phyloP scores from a whole-genome alignment of 2,797 vertebrate genomes.

The Toxotes lorentzi region DNA sequence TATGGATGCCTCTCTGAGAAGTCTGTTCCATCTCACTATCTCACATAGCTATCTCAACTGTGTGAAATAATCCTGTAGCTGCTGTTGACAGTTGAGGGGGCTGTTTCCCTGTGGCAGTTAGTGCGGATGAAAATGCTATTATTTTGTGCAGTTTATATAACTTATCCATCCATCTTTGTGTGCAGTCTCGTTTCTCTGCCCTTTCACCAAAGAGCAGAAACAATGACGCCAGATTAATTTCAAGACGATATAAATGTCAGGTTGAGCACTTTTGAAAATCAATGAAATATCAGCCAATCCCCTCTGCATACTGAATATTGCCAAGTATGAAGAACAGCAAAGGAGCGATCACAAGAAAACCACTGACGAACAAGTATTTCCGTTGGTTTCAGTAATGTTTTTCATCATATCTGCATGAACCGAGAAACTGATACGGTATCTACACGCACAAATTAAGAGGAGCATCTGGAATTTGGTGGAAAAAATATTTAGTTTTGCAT shows the following conservation, averaged over 20 bases:
- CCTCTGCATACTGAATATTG: conserved; percentile 65
- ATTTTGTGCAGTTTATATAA: conserved; percentile 57
- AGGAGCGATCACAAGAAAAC: neutral
- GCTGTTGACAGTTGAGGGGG: conserved; percentile 44
- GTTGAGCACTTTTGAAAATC: conserved; percentile 74
- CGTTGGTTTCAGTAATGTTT: neutral
- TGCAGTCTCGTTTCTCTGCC: conserved; percentile 50
- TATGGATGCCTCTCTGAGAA: neutral
- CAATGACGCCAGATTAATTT: conserved; percentile 77
- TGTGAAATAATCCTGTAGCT: conserved; percentile 30
- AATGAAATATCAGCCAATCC: conserved; percentile 71
- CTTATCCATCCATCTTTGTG: conserved; percentile 58
- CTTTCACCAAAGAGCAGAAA: conserved; percentile 69
- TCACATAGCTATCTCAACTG: conserved; percentile 21
- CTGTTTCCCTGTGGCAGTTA: conserved; percentile 30
- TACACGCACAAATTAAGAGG: neutral
- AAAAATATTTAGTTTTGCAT: neutral
- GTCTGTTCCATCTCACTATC: conserved; percentile 17
- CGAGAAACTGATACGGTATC: neutral
- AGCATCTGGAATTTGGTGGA: neutral
- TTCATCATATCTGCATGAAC: neutral
- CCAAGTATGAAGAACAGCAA: conserved; percentile 22
- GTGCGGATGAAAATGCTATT: conserved; percentile 57
- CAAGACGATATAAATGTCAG: conserved; percentile 80
- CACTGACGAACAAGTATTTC: neutral